Percentiles rank a stretch among this genome's conserved stretches.
These are phyloP conservation scores for Hycleus cichorii DNA, from an alignment of 1,140 invertebrate genomes.

Conservation along the genomic window DNA sequence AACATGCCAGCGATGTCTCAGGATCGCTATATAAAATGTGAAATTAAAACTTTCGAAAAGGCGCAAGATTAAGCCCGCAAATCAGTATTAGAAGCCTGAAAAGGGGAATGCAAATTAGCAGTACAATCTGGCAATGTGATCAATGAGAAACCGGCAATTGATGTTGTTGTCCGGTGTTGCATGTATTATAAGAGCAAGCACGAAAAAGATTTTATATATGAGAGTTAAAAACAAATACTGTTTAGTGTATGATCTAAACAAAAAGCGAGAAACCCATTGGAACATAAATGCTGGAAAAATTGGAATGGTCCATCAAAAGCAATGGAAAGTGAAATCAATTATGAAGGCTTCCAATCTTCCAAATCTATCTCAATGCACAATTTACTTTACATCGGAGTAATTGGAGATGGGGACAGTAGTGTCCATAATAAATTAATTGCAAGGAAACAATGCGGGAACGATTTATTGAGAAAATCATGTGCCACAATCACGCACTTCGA, in stretches of 20 bases:
- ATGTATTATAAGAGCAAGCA: not conserved
- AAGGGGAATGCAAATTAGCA: conserved; percentile 8
- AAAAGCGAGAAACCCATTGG: not conserved
- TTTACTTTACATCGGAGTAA: not conserved
- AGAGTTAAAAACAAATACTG: not conserved
- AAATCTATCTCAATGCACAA: not conserved
- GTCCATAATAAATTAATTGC: not conserved
- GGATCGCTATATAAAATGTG: not conserved
- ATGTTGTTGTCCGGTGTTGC: conserved; percentile 4
- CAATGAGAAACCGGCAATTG: not conserved
- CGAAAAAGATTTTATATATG: not conserved
- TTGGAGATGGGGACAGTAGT: conserved; percentile 2
- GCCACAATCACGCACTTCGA: not conserved
- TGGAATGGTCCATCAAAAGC: not conserved
- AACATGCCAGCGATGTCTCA: not conserved
- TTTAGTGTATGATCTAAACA: not conserved
- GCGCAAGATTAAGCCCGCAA: not conserved
- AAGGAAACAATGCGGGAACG: not conserved
- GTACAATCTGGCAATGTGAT: not conserved
- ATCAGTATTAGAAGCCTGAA: not conserved
- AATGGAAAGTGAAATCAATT: not conserved
- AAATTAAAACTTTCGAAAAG: not conserved
- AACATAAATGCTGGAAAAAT: not conserved
- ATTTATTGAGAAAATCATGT: conserved; percentile 1
- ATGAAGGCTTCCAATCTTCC: not conserved